Evolutionary conservation across 2,797 vertebrate genomes (phyloP).

Genomic region (Sebastes oblongus): DNA sequence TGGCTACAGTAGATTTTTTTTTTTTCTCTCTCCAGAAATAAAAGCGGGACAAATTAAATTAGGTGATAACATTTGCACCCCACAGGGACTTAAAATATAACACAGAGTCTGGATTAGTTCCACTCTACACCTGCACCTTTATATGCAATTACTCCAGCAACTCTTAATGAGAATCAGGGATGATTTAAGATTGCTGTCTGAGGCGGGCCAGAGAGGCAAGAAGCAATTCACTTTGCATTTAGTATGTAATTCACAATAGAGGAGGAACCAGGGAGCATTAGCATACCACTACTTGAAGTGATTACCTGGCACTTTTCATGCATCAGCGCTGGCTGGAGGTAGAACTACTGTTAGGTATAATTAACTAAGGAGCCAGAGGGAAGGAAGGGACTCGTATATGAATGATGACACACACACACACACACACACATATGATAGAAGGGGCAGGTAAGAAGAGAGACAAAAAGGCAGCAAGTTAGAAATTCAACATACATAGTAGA

Average conservation of each 20-base stretch:
- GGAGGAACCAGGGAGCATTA: slow-evolving; percentile 22
- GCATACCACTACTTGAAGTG: slow-evolving; percentile 41
- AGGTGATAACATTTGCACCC: slow-evolving; percentile 31
- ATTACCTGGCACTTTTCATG: slow-evolving; percentile 56
- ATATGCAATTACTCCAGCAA: neutral
- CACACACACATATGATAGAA: neutral
- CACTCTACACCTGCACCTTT: neutral
- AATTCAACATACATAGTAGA: neutral
- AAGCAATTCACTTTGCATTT: slow-evolving; percentile 45
- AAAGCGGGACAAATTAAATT: slow-evolving; percentile 31
- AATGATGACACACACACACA: neutral
- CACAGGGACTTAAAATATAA: neutral
- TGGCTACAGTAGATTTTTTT: neutral
- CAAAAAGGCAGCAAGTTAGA: neutral
- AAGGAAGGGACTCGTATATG: slow-evolving; percentile 1
- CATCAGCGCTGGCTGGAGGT: neutral
- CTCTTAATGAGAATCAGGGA: slow-evolving; percentile 2
- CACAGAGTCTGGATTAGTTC: slow-evolving; percentile 11
- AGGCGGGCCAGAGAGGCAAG: slow-evolving; percentile 11
- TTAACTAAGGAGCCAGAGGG: slow-evolving; percentile 28
- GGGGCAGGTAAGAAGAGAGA: neutral
- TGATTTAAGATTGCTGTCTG: slow-evolving; percentile 36
- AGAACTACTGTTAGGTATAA: slow-evolving; percentile 36
- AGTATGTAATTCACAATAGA: slow-evolving; percentile 36
- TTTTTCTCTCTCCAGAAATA: neutral